Evolutionary conservation across 2,888 invertebrate species (phyloP).

Genomic region (Iphiclides podalirius): DNA sequence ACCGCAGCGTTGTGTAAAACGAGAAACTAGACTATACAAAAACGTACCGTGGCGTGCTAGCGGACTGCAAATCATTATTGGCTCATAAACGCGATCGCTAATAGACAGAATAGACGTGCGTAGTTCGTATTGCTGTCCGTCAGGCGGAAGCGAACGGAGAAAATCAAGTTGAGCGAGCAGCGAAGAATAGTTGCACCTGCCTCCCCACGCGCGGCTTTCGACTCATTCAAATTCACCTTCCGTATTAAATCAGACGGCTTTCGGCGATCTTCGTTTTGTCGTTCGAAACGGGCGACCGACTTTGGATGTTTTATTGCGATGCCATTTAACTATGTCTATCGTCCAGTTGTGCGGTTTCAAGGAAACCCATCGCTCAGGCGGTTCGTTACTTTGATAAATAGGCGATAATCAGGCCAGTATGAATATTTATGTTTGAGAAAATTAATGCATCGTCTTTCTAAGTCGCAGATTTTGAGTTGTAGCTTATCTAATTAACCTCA

Average conservation of each 20-base stretch:
- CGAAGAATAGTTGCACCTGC: slow-evolving; percentile 16
- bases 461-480: neutral
- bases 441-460: neutral
- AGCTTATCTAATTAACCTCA: neutral
- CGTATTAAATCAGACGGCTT: slow-evolving; percentile 8
- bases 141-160: slow-evolving; percentile 6
- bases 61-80: too few species aligned
- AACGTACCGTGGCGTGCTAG: neutral
- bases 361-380: neutral
- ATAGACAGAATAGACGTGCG: too few species aligned
- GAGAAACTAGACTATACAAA: neutral
- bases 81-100: too few species aligned
- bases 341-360: neutral
- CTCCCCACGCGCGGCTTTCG: slow-evolving; percentile 23
- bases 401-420: neutral
- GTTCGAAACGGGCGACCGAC: slow-evolving; percentile 6
- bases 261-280: slow-evolving; percentile 21
- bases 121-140: neutral
- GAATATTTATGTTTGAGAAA: neutral
- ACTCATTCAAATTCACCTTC: slow-evolving; percentile 17
- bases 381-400: slow-evolving; percentile 17
- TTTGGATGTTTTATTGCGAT: slow-evolving; percentile 11
- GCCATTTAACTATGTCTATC: neutral
- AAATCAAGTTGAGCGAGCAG: neutral
- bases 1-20: slow-evolving; percentile 24